Conservation (phyloP, 1,140 invertebrate genomes). For the Drosophila bifasciata region DNA sequence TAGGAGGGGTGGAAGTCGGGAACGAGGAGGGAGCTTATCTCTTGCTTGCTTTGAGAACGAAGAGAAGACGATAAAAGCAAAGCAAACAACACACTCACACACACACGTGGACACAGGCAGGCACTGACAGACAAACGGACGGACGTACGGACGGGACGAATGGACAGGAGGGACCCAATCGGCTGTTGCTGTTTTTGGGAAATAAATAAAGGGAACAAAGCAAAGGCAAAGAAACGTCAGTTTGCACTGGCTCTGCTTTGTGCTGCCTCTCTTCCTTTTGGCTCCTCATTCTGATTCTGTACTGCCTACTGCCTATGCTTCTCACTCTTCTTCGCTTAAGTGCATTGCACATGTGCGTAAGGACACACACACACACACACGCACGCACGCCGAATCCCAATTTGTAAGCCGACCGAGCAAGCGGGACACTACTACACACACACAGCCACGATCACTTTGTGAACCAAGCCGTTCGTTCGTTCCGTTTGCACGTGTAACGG, state of each 20-base stretch:
- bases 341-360: conserved; percentile 64
- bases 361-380: conserved; percentile 37
- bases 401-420: too few relatives aligned
- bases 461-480: too few relatives aligned
- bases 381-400: conserved; percentile 5
- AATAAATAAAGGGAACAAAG: conserved; percentile 37
- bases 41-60: conserved; percentile 49
- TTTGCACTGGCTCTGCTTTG: too few relatives aligned
- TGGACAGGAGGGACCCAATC: conserved; percentile 18
- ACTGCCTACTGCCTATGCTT: conserved; percentile 2
- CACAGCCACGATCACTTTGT: conserved; percentile 3
- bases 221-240: conserved; percentile 18
- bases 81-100: conserved; percentile 62
- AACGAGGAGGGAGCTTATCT: conserved; percentile 63
- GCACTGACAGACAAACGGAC: neutral
- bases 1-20: conserved; percentile 35
- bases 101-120: neutral
- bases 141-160: too few relatives aligned
- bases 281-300: too few relatives aligned
- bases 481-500: conserved; percentile 57
- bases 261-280: neutral
- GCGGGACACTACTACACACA: neutral
- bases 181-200: conserved; percentile 54
- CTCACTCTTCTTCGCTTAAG: conserved; percentile 14
- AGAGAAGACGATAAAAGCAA: conserved; percentile 76